Evolutionary conservation across 2,888 invertebrate genomes (phyloP).

Genomic region (Megastigmus dorsalis): DNA sequence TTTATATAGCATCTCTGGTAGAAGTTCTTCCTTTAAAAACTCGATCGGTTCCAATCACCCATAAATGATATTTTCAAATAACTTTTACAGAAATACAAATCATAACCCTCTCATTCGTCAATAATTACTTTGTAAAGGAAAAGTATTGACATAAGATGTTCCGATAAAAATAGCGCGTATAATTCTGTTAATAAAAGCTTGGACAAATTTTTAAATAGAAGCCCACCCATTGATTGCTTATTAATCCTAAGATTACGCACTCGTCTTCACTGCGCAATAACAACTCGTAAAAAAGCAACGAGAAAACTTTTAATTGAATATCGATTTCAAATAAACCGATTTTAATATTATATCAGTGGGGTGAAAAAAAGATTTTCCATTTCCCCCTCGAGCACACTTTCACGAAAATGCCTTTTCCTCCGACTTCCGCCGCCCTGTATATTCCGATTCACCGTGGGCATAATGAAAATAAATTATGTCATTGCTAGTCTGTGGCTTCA

Average conservation of each 20-base stretch:
- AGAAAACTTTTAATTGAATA: conserved; percentile 36
- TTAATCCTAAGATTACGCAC: too few species aligned
- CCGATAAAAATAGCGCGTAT: too few species aligned
- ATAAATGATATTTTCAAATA: neutral
- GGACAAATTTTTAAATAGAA: too few species aligned
- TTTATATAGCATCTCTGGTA: neutral
- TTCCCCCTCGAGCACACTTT: neutral
- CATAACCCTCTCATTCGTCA: too few species aligned
- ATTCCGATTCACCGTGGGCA: neutral
- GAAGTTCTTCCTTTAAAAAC: neutral
- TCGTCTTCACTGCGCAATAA: conserved; percentile 5
- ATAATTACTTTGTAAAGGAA: too few species aligned
- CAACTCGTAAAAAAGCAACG: conserved; percentile 1
- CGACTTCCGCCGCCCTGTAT: neutral
- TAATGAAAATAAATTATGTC: conserved; percentile 15
- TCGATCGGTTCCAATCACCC: neutral
- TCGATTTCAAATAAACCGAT: conserved; percentile 29
- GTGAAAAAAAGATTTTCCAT: neutral
- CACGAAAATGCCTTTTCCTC: conserved; percentile 3
- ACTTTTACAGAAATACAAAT: too few species aligned
- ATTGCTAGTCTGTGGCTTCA: neutral
- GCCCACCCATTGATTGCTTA: too few species aligned
- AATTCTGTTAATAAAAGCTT: too few species aligned
- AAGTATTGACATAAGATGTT: too few species aligned
- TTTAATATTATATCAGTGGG: conserved; percentile 4